A percentile compares a stretch with the other conserved stretches of the same genome.
phyloP scores from a whole-genome alignment of 2,797 vertebrate species.

The Cetoscarus ocellatus region DNA sequence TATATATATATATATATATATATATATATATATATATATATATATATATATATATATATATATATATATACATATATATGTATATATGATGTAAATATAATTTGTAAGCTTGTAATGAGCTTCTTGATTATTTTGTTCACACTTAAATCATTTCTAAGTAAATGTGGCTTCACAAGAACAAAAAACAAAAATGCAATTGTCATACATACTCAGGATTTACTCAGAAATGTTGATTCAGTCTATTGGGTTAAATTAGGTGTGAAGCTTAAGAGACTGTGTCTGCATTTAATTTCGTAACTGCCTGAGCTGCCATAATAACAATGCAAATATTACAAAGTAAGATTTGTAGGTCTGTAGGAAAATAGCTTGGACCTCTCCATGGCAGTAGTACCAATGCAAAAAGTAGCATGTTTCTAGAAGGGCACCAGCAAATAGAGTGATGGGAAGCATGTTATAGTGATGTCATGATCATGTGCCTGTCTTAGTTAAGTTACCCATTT shows the following conservation, averaged over 20 bases:
- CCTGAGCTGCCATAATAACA: neutral
- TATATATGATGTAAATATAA: conserved; percentile 17
- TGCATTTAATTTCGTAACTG: neutral
- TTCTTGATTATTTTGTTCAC: conserved; percentile 55
- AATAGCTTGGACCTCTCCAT: neutral
- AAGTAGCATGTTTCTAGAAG: too few relatives aligned
- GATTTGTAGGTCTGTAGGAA: neutral
- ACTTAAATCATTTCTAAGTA: conserved; percentile 57
- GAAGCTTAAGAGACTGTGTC: neutral
- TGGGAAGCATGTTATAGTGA: too few relatives aligned
- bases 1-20: too few relatives aligned
- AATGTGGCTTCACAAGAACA: conserved; percentile 40
- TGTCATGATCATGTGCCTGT: too few relatives aligned
- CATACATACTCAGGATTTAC: conserved; percentile 19
- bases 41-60: too few relatives aligned
- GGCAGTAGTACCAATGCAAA: too few relatives aligned
- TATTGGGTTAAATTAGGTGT: conserved; percentile 3
- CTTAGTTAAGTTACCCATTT: too few relatives aligned
- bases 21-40: too few relatives aligned
- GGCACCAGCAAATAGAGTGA: too few relatives aligned
- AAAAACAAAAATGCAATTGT: conserved; percentile 52
- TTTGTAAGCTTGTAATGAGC: conserved; percentile 41
- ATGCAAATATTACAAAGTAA: neutral
- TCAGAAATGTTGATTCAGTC: conserved; percentile 17
- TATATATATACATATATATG: too few relatives aligned